Base-by-base conservation (phyloP, 2,888 invertebrate species). In the Hoplodrina ambigua region DNA sequence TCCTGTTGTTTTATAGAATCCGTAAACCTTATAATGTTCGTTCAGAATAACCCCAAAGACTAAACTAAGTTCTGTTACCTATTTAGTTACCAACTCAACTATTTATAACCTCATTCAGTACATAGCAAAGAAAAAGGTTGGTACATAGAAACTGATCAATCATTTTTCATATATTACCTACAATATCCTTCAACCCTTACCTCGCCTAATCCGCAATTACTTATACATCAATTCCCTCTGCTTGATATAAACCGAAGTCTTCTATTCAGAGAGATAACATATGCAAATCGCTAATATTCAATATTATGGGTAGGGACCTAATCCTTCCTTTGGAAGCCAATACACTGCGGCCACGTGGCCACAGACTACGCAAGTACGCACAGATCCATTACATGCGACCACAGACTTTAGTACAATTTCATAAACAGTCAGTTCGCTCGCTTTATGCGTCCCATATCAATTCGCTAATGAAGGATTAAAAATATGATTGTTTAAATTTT, bases 211-310 rank as follows among this genome's bases (percentile, higher is more conserved):
- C 66, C 80, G 54, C 63, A 75, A 70, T 80, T 71, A 72, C 68
- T 59, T 68, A 69, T 56, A 64, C 60, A 57, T 71, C 57, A 60
- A 69, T 60, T 69, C 56, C 60, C 46, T 56, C 33, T 49, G 56
- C 64, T 46, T 66, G 67, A 72, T 77, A 68, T 65, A 50, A 65
- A 58, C 49, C 64, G 63, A 60, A 64, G 57, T 54, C 58, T 65
- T 63, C 68, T 55, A 71, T 80, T 80, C 67, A 68, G 37, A 72
- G 59, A 74, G 57, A 70, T 80, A 70, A 69, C 59, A 62, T 70
- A 82, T 83, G 81, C 71, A 82, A 82, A 82, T 73, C 71, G 55
- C 63, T 78, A 75, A 80, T 83, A 82, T 82, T 72, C 72, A 80
- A 82, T 83, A 83, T 75, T 75, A 68, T 58, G 72, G 75, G 53